Evolutionary conservation across 2,113 vertebrate genomes (phyloP).

Genomic region (Hyaena hyaena): DNA sequence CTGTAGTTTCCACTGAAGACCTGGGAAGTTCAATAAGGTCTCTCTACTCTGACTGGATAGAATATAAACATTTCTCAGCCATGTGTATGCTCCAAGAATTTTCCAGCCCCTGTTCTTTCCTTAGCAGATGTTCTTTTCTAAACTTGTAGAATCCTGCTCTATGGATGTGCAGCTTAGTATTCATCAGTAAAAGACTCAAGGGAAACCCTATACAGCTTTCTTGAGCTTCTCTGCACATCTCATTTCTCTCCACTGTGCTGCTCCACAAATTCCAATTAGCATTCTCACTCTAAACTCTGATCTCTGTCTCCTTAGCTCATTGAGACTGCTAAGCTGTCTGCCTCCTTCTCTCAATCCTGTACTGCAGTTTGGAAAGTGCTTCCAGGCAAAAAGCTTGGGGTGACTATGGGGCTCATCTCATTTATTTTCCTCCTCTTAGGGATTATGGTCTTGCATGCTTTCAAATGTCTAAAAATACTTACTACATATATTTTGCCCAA

Average conservation of each 20-base stretch:
- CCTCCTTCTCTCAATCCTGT: too few species aligned
- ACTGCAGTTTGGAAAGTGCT: background rate
- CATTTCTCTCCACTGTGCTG: background rate
- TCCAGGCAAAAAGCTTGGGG: background rate
- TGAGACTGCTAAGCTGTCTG: background rate
- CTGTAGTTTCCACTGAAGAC: background rate
- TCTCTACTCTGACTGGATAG: background rate
- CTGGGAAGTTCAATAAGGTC: background rate
- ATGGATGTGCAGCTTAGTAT: background rate
- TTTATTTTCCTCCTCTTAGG: background rate
- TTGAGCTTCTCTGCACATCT: background rate
- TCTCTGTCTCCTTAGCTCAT: background rate
- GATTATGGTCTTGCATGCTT: background rate
- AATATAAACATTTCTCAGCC: background rate
- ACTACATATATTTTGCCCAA: background rate
- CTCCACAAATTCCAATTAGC: background rate
- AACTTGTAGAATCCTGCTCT: background rate
- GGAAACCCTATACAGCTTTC: background rate
- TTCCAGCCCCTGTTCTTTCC: background rate
- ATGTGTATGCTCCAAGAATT: background rate
- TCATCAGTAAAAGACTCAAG: background rate
- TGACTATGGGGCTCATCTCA: background rate
- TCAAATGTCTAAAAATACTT: conserved; percentile 37
- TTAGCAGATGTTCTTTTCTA: background rate
- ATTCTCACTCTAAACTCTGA: background rate